A percentile compares a stretch with the other conserved stretches of the same genome.
Evolutionary conservation across 2,113 vertebrate genomes (phyloP).

Genomic region (Leptosomus discolor): DNA sequence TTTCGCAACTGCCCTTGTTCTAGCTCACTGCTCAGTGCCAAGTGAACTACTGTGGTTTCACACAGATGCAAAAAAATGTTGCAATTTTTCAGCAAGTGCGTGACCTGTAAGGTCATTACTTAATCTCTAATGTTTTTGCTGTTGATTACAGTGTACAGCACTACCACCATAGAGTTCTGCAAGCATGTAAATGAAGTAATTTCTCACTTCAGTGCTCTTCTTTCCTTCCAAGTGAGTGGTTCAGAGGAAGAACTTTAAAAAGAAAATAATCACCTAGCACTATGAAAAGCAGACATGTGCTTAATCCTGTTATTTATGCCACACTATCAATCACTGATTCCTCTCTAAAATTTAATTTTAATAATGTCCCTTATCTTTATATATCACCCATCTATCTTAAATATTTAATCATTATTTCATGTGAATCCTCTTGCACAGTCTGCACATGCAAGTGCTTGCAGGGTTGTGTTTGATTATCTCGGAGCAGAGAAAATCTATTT

Average conservation of each 20-base stretch:
- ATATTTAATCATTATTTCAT: background rate
- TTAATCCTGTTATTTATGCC: conserved; percentile 8
- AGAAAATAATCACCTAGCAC: background rate
- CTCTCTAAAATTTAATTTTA: conserved; percentile 14
- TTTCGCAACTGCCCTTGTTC: background rate
- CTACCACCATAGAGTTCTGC: background rate
- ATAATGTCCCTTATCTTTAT: background rate
- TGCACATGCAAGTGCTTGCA: background rate
- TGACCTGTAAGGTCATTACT: background rate
- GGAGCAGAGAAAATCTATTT: background rate
- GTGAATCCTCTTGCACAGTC: background rate
- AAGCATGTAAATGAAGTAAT: background rate
- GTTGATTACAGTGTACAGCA: background rate
- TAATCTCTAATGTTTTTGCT: background rate
- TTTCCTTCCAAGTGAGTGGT: background rate
- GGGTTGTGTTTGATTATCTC: background rate
- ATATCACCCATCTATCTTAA: background rate
- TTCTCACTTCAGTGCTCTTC: background rate
- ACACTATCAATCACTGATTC: background rate
- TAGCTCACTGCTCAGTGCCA: background rate
- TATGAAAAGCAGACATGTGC: background rate
- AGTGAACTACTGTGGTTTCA: background rate
- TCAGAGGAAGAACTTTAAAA: background rate
- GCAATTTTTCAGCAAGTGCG: background rate
- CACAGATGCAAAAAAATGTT: background rate